Evolutionary conservation across 2,113 vertebrate species (phyloP), one percentile per base, ranked within the genome.

Genomic region (Heloderma charlesbogerti): DNA sequence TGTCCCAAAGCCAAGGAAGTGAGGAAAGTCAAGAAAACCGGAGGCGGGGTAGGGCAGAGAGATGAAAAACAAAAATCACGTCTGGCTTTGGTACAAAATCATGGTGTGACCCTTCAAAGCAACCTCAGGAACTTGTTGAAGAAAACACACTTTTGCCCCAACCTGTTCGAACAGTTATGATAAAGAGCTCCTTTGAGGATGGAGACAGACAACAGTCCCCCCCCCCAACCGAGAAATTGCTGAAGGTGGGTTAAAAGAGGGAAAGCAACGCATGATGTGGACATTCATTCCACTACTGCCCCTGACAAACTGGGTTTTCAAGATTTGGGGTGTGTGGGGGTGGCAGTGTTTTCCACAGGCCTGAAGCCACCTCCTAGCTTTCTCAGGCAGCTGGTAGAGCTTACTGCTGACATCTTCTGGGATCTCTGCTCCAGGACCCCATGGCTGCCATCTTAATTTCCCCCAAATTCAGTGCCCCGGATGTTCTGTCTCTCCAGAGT

Each of bases 41-140:
- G n/a, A 9, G 18, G 80, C 43, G 37, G 40, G 90, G 45, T 63
- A 12, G 4, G 48, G 82, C 77, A 86, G 80, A 75, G 86, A 86
- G 90, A 20, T 25, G 63, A 6, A 48, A 51, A 34, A 63, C 13
- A 45, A 22, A 48, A 37, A 43, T 43, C 18, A 20, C 5, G 0
- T 2, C 92, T 93, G 94, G 93, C 91, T 0, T 45, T 0, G 48
- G 87, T 83, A 92, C 92, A 88, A 93, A 95, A 87, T 86, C 12
- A 3, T 13, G 15, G 89, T 0, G 77, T 92, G 89, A 91, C 69
- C 8, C 63, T 77, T 37, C 54, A 77, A 78, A 78, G 25, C 7
- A 12, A 57, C 48, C 66, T 6, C 29, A 20, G 74, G 88, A 40
- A n/a, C 18, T 84, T 51, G 51, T 88, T 0, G 29, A 29, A 15